Percentiles rank a stretch among this genome's conserved stretches.
Evolutionary conservation across 2,888 invertebrate genomes (phyloP).

Genomic region (Lordiphosa andalusiaca): DNA sequence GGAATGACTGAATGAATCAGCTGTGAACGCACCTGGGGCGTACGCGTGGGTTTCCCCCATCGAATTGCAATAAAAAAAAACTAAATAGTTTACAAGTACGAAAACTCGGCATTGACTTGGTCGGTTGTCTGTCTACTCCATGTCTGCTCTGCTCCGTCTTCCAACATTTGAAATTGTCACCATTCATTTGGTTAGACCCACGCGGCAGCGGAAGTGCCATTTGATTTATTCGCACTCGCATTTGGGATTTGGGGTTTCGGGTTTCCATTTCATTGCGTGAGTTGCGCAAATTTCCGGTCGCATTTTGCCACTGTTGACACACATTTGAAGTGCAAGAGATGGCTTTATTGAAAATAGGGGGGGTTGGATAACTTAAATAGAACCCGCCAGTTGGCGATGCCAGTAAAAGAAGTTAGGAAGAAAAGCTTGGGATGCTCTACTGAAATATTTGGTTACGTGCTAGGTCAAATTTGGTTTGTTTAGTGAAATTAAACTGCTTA

Average conservation of each 20-base stretch:
- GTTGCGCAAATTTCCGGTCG: constrained; percentile 58
- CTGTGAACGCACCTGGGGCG: constrained; percentile 31
- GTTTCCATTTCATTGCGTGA: constrained; percentile 14
- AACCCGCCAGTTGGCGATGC: no score
- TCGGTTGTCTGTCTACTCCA: constrained; percentile 4
- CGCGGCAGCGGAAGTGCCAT: constrained; percentile 61
- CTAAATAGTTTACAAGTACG: background rate
- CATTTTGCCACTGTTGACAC: constrained; percentile 45
- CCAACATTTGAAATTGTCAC: constrained; percentile 4
- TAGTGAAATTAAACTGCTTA: no score
- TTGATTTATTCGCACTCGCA: constrained; percentile 67
- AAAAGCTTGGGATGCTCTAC: no score
- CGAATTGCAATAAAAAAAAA: constrained; percentile 2
- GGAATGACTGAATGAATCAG: constrained; percentile 42
- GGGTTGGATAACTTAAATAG: no score
- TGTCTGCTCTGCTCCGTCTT: constrained; percentile 11
- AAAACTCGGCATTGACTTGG: no score
- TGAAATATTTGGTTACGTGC: no score
- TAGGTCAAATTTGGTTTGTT: no score
- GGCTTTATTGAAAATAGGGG: no score
- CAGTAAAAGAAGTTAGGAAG: no score
- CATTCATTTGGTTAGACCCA: constrained; percentile 28
- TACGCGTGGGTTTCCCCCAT: constrained; percentile 23
- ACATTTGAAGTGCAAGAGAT: constrained; percentile 40
- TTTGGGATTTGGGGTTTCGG: constrained; percentile 50